Evolutionary conservation across 2,888 invertebrate species (phyloP), one percentile per base, ranked within the genome.

Genomic region (Nemurella pictetii): DNA sequence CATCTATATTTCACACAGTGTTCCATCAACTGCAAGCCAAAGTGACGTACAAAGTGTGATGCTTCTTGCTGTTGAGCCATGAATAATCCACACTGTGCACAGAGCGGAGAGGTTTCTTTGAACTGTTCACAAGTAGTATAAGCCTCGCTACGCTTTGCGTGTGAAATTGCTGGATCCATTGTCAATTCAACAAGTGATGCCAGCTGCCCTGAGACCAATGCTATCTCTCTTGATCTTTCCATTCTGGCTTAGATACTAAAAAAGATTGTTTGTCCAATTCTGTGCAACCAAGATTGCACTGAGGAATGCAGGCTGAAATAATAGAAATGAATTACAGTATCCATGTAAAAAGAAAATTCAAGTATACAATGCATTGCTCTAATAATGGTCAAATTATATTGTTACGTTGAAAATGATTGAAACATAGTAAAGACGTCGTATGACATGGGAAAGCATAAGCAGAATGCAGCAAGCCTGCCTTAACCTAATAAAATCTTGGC

Each of bases 1-100:
- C 98, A 98, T 86, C 96, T 93, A 89, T 96, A 98, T 91, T 97
- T 98, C 32, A 98, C 95, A 84, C 96, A 96, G 89, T 98, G 96
- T 89, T 98, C 98, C 93, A 99, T 95, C 0, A 98, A 91, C 88
- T 98, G 98, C 0, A 98, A 91, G 0, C 98, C 98, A 91, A 98
- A 97, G 89, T 98, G 98, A 85, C 97, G 94, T 0, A 96, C 95
- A 85, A 96, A 94, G 72, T 95, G 93, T 9, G 95, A 95, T 89
- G 95, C 94, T 86, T 95, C 94, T 30, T 92, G 92, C 77, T 94
- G 94, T 87, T 95, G 95, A 77, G 96, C 95, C 87, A 98, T 90
- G 87, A 94, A 93, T 0, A 97, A 91, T 0, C 98, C 98, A 87
- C 96, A 97, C 89, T 96, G 96, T 4, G 97, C 96, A 91, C 97